phyloP scores from a whole-genome alignment of 2,797 vertebrate genomes.

The Anomalospiza imberbis region DNA sequence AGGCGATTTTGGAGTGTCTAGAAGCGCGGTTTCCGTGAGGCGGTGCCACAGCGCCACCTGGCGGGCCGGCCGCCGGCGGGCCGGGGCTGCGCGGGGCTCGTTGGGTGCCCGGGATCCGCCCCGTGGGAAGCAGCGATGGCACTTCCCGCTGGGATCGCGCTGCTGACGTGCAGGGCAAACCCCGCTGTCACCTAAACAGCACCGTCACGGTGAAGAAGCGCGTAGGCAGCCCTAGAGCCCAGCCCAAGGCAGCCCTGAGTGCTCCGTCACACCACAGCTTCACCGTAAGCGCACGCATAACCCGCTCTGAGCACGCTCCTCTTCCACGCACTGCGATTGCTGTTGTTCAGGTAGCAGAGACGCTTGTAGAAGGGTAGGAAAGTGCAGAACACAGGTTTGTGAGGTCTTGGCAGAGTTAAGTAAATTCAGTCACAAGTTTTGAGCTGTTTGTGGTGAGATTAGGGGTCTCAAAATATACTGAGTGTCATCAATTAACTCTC shows the following conservation, averaged over 20 bases:
- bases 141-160: neutral
- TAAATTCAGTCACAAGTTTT: neutral
- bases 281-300: rapidly evolving
- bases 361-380: neutral
- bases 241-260: neutral
- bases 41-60: neutral
- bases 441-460: neutral
- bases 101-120: rapidly evolving
- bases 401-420: neutral
- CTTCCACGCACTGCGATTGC: rapidly evolving
- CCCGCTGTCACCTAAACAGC: rapidly evolving
- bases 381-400: rapidly evolving
- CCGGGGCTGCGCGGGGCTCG: neutral
- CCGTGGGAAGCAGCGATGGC: rapidly evolving
- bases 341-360: neutral
- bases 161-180: neutral
- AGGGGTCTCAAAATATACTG: neutral
- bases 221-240: neutral
- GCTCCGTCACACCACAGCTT: rapidly evolving
- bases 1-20: neutral
- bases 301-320: rapidly evolving
- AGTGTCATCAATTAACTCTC: neutral
- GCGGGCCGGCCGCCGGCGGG: neutral
- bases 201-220: rapidly evolving
- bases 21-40: neutral